These are phyloP conservation scores for Pseudomyrmex gracilis DNA, from an alignment of 1,140 invertebrate species.

Conservation along the genomic window DNA sequence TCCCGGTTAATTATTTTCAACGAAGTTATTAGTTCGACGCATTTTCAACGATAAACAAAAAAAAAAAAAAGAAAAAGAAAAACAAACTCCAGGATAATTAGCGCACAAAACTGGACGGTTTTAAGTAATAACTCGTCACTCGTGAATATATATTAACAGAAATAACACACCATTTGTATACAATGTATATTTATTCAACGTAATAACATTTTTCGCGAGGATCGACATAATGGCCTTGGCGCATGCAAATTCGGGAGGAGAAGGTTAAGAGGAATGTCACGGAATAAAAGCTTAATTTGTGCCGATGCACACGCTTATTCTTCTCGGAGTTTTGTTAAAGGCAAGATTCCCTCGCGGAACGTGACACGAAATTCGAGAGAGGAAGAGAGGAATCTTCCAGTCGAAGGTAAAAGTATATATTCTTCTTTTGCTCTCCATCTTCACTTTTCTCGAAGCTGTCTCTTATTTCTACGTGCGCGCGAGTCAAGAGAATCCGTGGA, in stretches of 20 bases:
- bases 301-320: slow-evolving; percentile 37
- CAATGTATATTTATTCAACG: slow-evolving; percentile 26
- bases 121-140: background rate
- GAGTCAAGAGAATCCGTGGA: slow-evolving; percentile 69
- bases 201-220: slow-evolving; percentile 24
- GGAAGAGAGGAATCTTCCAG: slow-evolving; percentile 3
- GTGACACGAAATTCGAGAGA: slow-evolving; percentile 26
- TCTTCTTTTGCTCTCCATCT: background rate
- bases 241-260: slow-evolving; percentile 34
- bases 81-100: slow-evolving; percentile 23
- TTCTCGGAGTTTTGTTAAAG: background rate
- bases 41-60: background rate
- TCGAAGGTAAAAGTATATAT: slow-evolving; percentile 40
- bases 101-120: background rate
- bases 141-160: too few relatives aligned
- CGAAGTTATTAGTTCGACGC: background rate
- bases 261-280: slow-evolving; percentile 19
- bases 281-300: slow-evolving; percentile 53
- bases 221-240: slow-evolving; percentile 18
- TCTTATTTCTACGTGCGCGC: slow-evolving; percentile 48
- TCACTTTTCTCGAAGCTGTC: background rate
- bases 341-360: slow-evolving; percentile 3
- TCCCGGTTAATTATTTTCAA: background rate
- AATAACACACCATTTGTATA: too few relatives aligned
- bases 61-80: too few relatives aligned